A percentile compares a stretch with the other conserved stretches of the same genome.
These are phyloP conservation scores for Argyresthia albistria DNA, from an alignment of 2,888 invertebrate genomes.

Conservation along the genomic window DNA sequence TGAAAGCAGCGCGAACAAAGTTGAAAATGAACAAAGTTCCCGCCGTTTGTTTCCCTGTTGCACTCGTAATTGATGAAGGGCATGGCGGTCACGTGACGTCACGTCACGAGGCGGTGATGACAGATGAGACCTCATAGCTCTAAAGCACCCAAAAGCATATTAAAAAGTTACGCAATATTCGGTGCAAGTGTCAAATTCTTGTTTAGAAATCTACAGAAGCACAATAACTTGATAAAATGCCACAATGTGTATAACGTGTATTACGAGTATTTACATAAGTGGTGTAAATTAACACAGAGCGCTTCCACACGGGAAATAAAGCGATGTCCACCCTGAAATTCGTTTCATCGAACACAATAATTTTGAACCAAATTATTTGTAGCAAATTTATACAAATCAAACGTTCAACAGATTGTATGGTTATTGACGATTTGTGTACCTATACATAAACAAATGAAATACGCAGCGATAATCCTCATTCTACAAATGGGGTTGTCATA, in stretches of 20 bases:
- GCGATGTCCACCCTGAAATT: not conserved
- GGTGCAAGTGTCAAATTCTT: slow-evolving; percentile 16
- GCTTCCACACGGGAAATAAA: not conserved
- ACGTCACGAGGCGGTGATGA: not conserved
- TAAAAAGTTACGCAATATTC: not conserved
- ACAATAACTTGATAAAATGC: not conserved
- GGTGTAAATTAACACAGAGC: not conserved
- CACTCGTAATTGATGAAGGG: not conserved
- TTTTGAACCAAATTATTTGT: no score
- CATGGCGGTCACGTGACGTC: not conserved
- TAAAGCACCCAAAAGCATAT: slow-evolving; percentile 2
- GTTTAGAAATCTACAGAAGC: not conserved
- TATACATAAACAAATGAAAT: no score
- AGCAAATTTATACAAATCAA: no score
- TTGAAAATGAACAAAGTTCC: not conserved
- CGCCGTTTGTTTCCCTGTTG: not conserved
- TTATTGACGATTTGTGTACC: no score
- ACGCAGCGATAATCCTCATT: slow-evolving; percentile 24
- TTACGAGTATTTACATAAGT: not conserved
- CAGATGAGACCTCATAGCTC: not conserved
- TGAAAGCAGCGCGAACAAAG: not conserved
- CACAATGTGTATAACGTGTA: not conserved
- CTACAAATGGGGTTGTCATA: slow-evolving; percentile 26
- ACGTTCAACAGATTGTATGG: no score
- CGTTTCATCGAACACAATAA: not conserved